Conservation (phyloP, 2,888 invertebrate species). For the Netelia melanura region DNA sequence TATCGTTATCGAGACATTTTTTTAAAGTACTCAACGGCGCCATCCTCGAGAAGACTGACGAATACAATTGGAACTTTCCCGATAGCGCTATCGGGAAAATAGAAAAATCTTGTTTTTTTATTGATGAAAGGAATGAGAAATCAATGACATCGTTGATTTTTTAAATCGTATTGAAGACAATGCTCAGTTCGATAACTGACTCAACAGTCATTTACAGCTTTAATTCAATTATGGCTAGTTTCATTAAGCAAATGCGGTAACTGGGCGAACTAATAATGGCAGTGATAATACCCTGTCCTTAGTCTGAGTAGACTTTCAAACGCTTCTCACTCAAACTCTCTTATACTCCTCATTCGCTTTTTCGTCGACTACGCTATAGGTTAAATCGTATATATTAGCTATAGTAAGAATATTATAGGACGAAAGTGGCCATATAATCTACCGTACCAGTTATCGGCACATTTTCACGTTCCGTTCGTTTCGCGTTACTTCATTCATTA, state of each 20-base stretch:
- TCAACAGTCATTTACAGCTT: neutral
- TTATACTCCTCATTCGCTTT: constrained; percentile 4
- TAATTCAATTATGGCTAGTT: constrained; percentile 26
- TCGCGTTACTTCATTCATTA: neutral
- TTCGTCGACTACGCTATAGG: neutral
- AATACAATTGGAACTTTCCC: neutral
- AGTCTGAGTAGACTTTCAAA: constrained; percentile 35
- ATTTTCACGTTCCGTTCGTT: neutral
- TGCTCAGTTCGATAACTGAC: neutral
- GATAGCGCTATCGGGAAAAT: neutral
- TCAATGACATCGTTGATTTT: too few species aligned
- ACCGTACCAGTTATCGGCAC: neutral
- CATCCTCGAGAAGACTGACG: neutral
- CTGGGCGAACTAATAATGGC: constrained; percentile 23
- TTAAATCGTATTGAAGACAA: too few species aligned
- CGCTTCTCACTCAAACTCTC: constrained; percentile 22
- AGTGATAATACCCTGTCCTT: constrained; percentile 21
- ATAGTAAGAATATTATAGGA: neutral
- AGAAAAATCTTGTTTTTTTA: too few species aligned
- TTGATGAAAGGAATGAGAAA: too few species aligned
- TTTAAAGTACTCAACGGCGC: too few species aligned
- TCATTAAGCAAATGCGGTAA: constrained; percentile 10
- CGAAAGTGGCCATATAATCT: neutral
- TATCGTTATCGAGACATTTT: too few species aligned
- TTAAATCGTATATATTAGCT: neutral